phyloP scores from a whole-genome alignment of 1,140 invertebrate genomes.

The Tigriopus japonicus region DNA sequence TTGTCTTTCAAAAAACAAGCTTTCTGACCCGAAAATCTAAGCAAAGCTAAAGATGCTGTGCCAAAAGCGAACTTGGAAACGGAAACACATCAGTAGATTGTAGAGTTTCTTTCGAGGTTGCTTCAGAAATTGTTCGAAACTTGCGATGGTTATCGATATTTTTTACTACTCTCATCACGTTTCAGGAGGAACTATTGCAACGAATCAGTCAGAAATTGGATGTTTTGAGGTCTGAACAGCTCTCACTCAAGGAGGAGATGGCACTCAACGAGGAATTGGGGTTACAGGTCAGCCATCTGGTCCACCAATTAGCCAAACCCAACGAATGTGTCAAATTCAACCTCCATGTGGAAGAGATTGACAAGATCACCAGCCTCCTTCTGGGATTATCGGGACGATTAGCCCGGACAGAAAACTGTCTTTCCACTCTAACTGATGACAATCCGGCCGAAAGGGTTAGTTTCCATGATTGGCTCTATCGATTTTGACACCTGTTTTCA shows the following conservation, averaged over 20 bases:
- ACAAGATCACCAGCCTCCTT: constrained; percentile 64
- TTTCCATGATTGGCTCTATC: too few species aligned
- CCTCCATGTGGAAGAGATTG: constrained; percentile 62
- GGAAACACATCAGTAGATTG: too few species aligned
- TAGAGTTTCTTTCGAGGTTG: too few species aligned
- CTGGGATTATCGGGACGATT: constrained; percentile 61
- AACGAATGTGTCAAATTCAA: constrained; percentile 56
- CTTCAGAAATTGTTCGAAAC: too few species aligned
- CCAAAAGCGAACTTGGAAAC: too few species aligned
- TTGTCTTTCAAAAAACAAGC: too few species aligned
- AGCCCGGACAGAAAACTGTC: constrained; percentile 37
- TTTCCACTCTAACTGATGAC: constrained; percentile 15
- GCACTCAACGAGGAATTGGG: constrained; percentile 55
- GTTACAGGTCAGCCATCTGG: constrained; percentile 38
- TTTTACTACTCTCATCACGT: too few species aligned
- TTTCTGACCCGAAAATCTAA: too few species aligned
- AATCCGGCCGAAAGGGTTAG: background rate
- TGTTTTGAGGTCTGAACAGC: constrained; percentile 50
- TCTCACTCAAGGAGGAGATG: constrained; percentile 51
- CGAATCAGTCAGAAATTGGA: constrained; percentile 54
- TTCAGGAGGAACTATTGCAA: constrained; percentile 16
- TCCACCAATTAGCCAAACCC: constrained; percentile 41
- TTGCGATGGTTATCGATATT: too few species aligned
- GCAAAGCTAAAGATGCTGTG: too few species aligned
- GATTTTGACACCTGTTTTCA: too few species aligned